Conservation (phyloP, 1,140 invertebrate species). For the Eueides isabella region DNA sequence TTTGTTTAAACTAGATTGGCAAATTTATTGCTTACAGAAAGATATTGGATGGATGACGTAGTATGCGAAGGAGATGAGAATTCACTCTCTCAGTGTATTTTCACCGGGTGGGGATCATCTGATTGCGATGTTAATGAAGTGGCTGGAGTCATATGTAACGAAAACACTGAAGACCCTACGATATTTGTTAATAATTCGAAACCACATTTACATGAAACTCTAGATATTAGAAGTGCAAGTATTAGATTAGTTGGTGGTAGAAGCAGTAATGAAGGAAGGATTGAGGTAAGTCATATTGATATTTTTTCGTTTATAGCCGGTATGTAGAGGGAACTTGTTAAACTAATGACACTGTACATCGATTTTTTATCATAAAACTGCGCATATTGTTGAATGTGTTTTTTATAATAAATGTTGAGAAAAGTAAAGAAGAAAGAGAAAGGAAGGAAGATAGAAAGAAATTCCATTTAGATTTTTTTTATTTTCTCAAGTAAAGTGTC, state of each 20-base stretch:
- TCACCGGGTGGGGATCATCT: slow-evolving; percentile 91
- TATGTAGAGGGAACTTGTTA: background rate
- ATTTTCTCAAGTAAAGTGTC: too few relatives aligned
- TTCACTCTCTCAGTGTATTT: slow-evolving; percentile 88
- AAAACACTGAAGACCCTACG: slow-evolving; percentile 51
- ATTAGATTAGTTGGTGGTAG: slow-evolving; percentile 86
- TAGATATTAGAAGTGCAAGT: slow-evolving; percentile 64
- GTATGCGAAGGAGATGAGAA: slow-evolving; percentile 91
- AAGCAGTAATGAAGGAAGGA: slow-evolving; percentile 86
- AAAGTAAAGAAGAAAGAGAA: too few relatives aligned
- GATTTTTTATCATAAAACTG: too few relatives aligned
- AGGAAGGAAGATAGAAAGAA: too few relatives aligned
- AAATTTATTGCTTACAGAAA: slow-evolving; percentile 79
- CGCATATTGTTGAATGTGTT: too few relatives aligned
- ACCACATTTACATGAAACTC: slow-evolving; percentile 67
- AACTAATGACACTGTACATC: too few relatives aligned
- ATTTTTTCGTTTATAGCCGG: background rate
- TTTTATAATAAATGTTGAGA: too few relatives aligned
- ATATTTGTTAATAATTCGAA: slow-evolving; percentile 49
- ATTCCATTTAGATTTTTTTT: too few relatives aligned
- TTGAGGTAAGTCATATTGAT: slow-evolving; percentile 85
- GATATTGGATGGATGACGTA: slow-evolving; percentile 95
- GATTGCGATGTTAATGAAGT: slow-evolving; percentile 91
- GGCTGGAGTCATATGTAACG: slow-evolving; percentile 90
- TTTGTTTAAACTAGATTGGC: too few relatives aligned